These are phyloP conservation scores for Laothoe populi DNA, from an alignment of 2,888 invertebrate species.

Conservation along the genomic window DNA sequence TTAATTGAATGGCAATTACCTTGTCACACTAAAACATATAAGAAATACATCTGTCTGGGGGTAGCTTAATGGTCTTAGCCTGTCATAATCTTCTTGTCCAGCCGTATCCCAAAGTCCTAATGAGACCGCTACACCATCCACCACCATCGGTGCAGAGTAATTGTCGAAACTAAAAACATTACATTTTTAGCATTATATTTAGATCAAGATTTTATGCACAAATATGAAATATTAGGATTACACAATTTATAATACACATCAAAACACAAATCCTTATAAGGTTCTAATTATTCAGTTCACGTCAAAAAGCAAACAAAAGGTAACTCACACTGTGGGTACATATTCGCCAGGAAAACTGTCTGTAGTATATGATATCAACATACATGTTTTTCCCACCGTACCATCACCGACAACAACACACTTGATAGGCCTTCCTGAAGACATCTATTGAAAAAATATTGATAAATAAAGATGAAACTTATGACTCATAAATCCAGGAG, in stretches of 20 bases:
- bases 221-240: not conserved
- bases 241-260: not conserved
- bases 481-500: constrained; percentile 72
- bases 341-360: constrained; percentile 97
- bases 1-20: constrained; percentile 54
- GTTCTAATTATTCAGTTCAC: constrained; percentile 5
- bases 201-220: not conserved
- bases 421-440: constrained; percentile 96
- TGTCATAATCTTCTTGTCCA: constrained; percentile 98
- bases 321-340: constrained; percentile 96
- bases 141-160: constrained; percentile 99
- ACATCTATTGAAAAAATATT: constrained; percentile 86
- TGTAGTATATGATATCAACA: constrained; percentile 96
- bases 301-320: not conserved
- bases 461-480: constrained; percentile 66
- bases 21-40: constrained; percentile 99
- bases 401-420: constrained; percentile 97
- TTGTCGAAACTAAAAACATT: constrained; percentile 94
- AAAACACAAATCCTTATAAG: not conserved
- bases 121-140: constrained; percentile 98
- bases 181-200: constrained; percentile 12
- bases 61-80: constrained; percentile 97
- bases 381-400: constrained; percentile 97
- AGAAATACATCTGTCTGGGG: constrained; percentile 99
- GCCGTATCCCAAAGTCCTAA: constrained; percentile 99